phyloP scores from a whole-genome alignment of 2,888 invertebrate species.

The Meghimatium bilineatum region DNA sequence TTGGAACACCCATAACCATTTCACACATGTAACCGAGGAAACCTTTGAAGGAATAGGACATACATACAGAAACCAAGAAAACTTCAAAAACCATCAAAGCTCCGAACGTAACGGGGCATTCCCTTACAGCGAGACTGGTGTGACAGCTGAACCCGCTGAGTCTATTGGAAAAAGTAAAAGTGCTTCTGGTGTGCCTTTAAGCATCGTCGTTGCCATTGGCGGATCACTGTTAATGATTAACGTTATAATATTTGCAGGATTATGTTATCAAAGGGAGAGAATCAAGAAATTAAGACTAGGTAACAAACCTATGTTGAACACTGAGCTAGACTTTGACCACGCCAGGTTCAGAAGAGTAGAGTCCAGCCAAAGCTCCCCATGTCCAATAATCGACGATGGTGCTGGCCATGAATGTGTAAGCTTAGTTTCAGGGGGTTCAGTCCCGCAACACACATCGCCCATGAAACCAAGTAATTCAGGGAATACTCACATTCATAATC shows the following conservation, averaged over 20 bases:
- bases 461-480: background rate
- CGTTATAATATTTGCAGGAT: conserved; percentile 94
- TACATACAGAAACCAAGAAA: too few species aligned
- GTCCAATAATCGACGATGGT: conserved; percentile 22
- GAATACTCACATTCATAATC: conserved; percentile 44
- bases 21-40: conserved; percentile 23
- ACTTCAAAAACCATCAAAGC: background rate
- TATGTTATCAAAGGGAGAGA: conserved; percentile 87
- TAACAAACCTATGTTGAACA: conserved; percentile 47
- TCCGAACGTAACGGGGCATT: conserved; percentile 32
- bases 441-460: conserved; percentile 15
- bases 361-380: conserved; percentile 48
- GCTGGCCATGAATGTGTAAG: conserved; percentile 38
- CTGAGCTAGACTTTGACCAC: conserved; percentile 53
- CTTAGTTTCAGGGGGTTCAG: conserved; percentile 29
- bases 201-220: conserved; percentile 88
- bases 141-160: conserved; percentile 39
- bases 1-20: conserved; percentile 15
- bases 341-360: conserved; percentile 52
- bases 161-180: conserved; percentile 14
- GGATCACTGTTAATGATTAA: conserved; percentile 93
- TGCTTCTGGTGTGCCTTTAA: conserved; percentile 66
- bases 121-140: too few species aligned
- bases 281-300: conserved; percentile 64
- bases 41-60: background rate